phyloP scores from a whole-genome alignment of 2,888 invertebrate genomes.

The Pyrocoelia pectoralis region DNA sequence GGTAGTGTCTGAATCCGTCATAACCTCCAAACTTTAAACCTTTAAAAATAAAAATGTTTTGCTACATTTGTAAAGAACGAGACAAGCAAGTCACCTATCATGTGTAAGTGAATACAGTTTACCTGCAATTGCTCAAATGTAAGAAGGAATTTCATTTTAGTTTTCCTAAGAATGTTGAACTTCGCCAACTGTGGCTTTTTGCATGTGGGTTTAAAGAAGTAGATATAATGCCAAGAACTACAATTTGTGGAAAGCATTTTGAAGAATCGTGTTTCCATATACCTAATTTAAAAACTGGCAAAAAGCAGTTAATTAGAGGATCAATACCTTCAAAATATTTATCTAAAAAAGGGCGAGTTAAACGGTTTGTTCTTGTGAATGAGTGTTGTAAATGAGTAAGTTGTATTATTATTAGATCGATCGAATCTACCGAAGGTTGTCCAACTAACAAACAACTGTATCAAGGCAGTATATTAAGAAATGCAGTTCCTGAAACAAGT shows the following conservation, averaged over 20 bases:
- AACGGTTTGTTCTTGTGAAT: constrained; percentile 2
- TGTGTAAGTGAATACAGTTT: constrained; percentile 2
- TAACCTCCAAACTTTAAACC: too few species aligned
- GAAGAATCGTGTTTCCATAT: constrained; percentile 1
- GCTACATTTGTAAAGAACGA: neutral
- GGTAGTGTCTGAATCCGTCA: too few species aligned
- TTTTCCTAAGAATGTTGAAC: constrained; percentile 4
- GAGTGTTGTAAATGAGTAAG: neutral
- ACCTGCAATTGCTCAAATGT: neutral
- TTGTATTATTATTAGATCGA: constrained; percentile 2
- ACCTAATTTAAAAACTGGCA: neutral
- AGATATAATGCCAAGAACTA: constrained; percentile 2
- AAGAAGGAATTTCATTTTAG: constrained; percentile 4
- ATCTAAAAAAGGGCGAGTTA: neutral
- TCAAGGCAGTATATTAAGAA: neutral
- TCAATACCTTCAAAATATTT: constrained; percentile 2
- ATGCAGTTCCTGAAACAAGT: constrained; percentile 1
- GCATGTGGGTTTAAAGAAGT: constrained; percentile 4
- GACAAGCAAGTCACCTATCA: constrained; percentile 3
- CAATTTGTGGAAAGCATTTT: constrained; percentile 3
- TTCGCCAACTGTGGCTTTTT: neutral
- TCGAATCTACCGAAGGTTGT: constrained; percentile 1
- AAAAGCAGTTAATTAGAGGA: constrained; percentile 1
- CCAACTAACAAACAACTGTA: neutral
- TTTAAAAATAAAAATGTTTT: too few species aligned